Base-by-base conservation (phyloP, 2,113 vertebrate genomes). In the Isichthys henryi region DNA sequence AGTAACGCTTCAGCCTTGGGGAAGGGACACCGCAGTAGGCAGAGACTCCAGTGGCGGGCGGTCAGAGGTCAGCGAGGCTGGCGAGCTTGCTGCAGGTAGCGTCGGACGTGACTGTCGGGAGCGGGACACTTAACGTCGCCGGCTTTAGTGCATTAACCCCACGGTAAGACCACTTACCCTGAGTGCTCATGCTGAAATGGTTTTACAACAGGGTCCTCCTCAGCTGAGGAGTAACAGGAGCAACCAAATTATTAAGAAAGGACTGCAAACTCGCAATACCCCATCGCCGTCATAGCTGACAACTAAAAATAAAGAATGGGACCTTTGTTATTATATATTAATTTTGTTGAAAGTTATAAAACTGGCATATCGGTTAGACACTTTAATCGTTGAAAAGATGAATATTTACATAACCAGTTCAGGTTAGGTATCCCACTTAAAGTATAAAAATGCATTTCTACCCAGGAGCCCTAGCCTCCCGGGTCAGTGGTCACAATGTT, bases 1-100 rank as follows among this genome's bases (percentile, higher is more conserved):
- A 88, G 88, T 91, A 91, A 91, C 86, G 88, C 90, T 91, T 91
- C 90, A 89, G 90, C 88, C 92, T 88, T 87, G 80, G 39, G 88
- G 80, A 87, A 86, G 91, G 87, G 90, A 88, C 89, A 50, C 70
- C 85, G 27, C 90, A 89, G 53, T 80, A 70, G 46, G 88, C 90
- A 92, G 87, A 91, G 82, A 91, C 58, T 88, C 89, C 90, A 31
- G 48, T 49, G 43, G 21, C 43, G 62, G 45, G 35, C 45, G 39
- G 66, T 80, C 83, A 89, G 89, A 88, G n/a, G 27, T 35, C 45
- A 70, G 48, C 45, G 39, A 89, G 48, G 53, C 15, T 66, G 74
- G 52, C 39, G 19, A 19, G 11, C 3, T 43, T 11, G 27, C 27
- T 70, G 21, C 31, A 27, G 50, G 11, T 56, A 1, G 35, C 31